A percentile compares a stretch with the other conserved stretches of the same genome.
Conservation (phyloP, 2,113 vertebrate genomes). For the Eudyptes chrysolophus region DNA sequence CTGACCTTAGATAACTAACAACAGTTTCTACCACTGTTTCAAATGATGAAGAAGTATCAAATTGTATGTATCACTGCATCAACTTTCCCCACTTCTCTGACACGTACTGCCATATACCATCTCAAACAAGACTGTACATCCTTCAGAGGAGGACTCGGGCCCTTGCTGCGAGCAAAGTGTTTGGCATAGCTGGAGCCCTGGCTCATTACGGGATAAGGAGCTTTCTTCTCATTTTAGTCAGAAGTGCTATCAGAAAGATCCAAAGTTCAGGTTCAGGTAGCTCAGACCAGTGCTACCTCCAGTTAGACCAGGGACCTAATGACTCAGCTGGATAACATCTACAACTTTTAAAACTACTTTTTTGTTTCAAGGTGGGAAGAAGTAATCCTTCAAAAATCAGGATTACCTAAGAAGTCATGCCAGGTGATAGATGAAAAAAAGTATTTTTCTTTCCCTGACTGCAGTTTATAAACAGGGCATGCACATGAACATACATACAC, state of each 20-base stretch:
- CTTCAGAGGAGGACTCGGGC: not conserved
- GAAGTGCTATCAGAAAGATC: not conserved
- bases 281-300: not conserved
- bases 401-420: not conserved
- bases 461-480: not conserved
- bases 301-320: not conserved
- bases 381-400: not conserved
- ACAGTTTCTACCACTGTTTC: not conserved
- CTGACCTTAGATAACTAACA: not conserved
- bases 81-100: not conserved
- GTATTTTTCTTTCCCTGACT: not conserved
- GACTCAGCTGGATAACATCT: not conserved
- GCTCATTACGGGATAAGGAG: not conserved
- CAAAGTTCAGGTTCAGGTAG: not conserved
- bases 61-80: not conserved
- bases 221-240: not conserved
- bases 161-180: not conserved
- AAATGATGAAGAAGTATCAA: not conserved
- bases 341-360: not conserved
- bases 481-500: not conserved
- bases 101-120: not conserved
- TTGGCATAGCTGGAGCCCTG: not conserved
- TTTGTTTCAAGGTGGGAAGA: not conserved
- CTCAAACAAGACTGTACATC: not conserved
- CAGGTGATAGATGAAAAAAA: not conserved